Conservation (phyloP, 2,888 invertebrate species). For the Fissipunctia ypsillon region DNA sequence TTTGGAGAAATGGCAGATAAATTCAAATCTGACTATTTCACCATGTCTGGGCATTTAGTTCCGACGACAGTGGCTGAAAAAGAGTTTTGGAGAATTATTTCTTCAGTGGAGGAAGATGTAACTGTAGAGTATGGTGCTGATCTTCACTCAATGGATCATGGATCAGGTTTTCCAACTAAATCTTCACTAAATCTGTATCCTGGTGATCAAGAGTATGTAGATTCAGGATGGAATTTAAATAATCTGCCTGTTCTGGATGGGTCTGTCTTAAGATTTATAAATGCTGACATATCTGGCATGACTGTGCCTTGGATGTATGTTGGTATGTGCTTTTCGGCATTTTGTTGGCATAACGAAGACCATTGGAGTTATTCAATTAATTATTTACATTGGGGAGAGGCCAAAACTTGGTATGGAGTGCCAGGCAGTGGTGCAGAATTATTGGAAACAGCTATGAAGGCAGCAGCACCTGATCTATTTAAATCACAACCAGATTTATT, state of each 20-base stretch:
- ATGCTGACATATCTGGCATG: slow-evolving; percentile 94
- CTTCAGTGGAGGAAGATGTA: slow-evolving; percentile 93
- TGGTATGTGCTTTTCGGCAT: slow-evolving; percentile 95
- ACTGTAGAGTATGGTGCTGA: slow-evolving; percentile 95
- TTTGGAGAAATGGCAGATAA: slow-evolving; percentile 95
- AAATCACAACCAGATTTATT: slow-evolving; percentile 93
- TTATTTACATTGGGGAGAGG: slow-evolving; percentile 95
- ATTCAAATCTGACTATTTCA: slow-evolving; percentile 94
- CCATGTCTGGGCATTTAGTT: slow-evolving; percentile 92
- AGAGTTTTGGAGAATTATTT: slow-evolving; percentile 95
- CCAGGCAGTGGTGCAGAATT: slow-evolving; percentile 92
- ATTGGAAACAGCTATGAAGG: slow-evolving; percentile 93
- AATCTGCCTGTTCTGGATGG: slow-evolving; percentile 93
- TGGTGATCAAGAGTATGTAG: slow-evolving; percentile 92
- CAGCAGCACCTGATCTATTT: slow-evolving; percentile 93
- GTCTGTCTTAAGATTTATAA: slow-evolving; percentile 93
- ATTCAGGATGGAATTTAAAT: slow-evolving; percentile 94
- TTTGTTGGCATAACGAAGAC: slow-evolving; percentile 96
- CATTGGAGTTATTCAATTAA: slow-evolving; percentile 96
- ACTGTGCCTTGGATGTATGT: slow-evolving; percentile 96
- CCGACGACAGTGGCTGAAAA: slow-evolving; percentile 92
- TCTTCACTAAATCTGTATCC: slow-evolving; percentile 91
- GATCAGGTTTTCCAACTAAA: slow-evolving; percentile 94
- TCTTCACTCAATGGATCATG: slow-evolving; percentile 94
- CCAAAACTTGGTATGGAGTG: slow-evolving; percentile 96